Base-by-base conservation (phyloP, 92 coral and sea anemone species). In the Pocillopora grandis region DNA sequence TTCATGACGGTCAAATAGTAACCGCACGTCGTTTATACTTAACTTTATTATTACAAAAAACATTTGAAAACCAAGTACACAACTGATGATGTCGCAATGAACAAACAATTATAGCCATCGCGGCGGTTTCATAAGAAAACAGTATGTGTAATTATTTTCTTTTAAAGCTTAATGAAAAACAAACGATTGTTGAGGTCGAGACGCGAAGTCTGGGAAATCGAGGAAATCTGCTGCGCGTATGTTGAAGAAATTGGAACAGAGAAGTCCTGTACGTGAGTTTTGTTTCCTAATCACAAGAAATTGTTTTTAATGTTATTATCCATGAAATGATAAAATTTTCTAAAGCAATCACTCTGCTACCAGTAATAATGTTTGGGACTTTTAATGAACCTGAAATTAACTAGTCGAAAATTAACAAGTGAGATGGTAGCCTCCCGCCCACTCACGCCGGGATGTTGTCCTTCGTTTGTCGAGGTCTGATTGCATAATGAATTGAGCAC, bases 71-170 rank as follows among this genome's bases (percentile, higher is more conserved):
- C 70, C 4, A 78, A n/a, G 64, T 62, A 58, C 42, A 19, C 16
- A 60, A 37, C 31, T 55, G 52, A 31, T 60, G 69, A 33, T 37
- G 20, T 70, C 56, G 55, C 36, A 33, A 16, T 31, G 72, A 33
- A 68, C 1, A 1, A 18, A 15, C n/a, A 3, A 10, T 19, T 13
- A 12, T 12, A 20, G 62, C 15, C 55, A 37, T 16, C 82, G 61
- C 59, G 35, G 81, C 71, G 21, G 72, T 58, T 62, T 23, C 61
- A 49, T 62, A 78, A 78, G 49, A 78, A 10, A 77, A 63, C 71
- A 78, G 16, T n/a, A 37, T 78, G 82, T 78, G 57, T 70, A 37
- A 63, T 78, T 78, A 42, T 64, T 78, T 78, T 78, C 31, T 65
- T 63, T 48, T 42, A 42, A 42, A 36, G 31, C 14, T 8, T 35